These are phyloP conservation scores for Clistopyga incitator DNA, from an alignment of 2,888 invertebrate genomes.

Conservation along the genomic window DNA sequence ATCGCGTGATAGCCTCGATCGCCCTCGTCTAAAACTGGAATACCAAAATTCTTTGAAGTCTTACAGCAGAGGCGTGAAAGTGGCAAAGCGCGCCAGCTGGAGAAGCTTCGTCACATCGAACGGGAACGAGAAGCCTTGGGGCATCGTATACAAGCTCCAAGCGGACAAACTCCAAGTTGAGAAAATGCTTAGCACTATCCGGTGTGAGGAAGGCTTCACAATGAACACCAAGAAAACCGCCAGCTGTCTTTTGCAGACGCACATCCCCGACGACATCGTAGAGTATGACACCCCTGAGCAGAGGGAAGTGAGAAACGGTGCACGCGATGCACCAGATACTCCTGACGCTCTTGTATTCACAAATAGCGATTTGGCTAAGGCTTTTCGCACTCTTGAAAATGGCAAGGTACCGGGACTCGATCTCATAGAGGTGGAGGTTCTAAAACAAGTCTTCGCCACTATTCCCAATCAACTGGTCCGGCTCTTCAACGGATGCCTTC, in stretches of 20 bases:
- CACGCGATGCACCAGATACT: constrained; percentile 13
- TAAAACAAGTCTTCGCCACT: constrained; percentile 34
- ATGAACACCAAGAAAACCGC: constrained; percentile 46
- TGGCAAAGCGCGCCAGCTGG: background rate
- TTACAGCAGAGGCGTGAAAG: constrained; percentile 41
- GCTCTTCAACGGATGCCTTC: constrained; percentile 65
- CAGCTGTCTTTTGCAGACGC: constrained; percentile 47
- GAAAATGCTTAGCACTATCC: constrained; percentile 48
- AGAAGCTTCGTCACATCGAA: too few species aligned
- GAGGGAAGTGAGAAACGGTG: constrained; percentile 45
- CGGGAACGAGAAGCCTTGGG: too few species aligned
- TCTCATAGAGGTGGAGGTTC: constrained; percentile 60
- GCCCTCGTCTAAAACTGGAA: background rate
- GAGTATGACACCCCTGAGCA: constrained; percentile 29
- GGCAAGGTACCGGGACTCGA: constrained; percentile 67
- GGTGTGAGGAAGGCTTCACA: constrained; percentile 29
- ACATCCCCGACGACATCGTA: constrained; percentile 62
- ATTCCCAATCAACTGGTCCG: constrained; percentile 46
- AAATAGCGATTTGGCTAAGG: constrained; percentile 22
- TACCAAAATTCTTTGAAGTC: constrained; percentile 42
- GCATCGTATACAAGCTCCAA: constrained; percentile 63
- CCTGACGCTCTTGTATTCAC: constrained; percentile 46
- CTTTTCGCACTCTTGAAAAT: constrained; percentile 43
- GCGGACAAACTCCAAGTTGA: constrained; percentile 53
- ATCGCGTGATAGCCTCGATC: background rate